Evolutionary conservation across 2,888 invertebrate genomes (phyloP).

Genomic region (Phytoseiulus persimilis): DNA sequence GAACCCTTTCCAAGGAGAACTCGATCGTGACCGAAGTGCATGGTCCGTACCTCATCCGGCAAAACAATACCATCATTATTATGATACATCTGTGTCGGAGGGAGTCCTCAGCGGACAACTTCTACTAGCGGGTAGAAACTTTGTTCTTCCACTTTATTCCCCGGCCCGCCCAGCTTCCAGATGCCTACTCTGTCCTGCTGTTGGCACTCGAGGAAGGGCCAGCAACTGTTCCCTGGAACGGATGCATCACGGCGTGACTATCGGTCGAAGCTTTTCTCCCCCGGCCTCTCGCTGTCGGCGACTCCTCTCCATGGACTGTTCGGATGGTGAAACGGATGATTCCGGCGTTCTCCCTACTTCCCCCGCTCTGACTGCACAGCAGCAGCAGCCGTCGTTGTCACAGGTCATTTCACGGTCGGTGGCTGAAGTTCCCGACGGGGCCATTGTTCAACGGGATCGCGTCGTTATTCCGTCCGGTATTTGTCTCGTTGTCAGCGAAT

Average conservation of each 20-base stretch:
- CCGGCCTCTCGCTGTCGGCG: background rate
- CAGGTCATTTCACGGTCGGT: slow-evolving; percentile 5
- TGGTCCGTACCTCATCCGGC: background rate
- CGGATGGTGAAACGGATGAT: background rate
- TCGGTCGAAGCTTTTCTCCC: background rate
- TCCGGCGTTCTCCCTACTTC: background rate
- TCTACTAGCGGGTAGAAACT: background rate
- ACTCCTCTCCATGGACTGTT: background rate
- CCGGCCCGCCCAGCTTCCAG: background rate
- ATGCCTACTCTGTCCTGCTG: background rate
- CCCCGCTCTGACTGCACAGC: background rate
- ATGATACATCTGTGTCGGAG: background rate
- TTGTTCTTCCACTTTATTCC: background rate
- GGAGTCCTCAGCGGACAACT: background rate
- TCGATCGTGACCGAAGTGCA: background rate
- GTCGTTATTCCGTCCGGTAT: slow-evolving; percentile 8
- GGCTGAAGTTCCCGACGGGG: background rate
- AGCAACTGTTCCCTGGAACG: background rate
- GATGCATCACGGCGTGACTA: background rate
- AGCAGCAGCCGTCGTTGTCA: background rate
- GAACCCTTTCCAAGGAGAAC: no score
- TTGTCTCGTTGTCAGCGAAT: slow-evolving; percentile 38
- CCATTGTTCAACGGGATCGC: background rate
- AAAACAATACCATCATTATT: background rate
- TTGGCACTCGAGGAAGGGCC: background rate